phyloP scores from a whole-genome alignment of 1,140 invertebrate genomes.

The Microplitis demolitor region DNA sequence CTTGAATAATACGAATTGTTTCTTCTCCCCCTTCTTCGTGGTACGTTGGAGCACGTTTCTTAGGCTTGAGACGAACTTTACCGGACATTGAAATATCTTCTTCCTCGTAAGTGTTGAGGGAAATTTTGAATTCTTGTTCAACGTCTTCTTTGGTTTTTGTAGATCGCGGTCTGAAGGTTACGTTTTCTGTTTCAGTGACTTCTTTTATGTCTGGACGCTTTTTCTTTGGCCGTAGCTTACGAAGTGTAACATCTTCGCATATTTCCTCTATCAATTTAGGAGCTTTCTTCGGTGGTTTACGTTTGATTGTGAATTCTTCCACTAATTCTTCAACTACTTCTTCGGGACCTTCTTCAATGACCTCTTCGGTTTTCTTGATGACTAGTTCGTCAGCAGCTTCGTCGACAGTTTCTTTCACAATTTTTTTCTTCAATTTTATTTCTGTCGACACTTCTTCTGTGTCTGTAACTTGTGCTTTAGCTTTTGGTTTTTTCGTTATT shows the following conservation, averaged over 20 bases:
- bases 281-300: constrained; percentile 52
- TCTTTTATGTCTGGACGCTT: constrained; percentile 70
- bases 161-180: constrained; percentile 73
- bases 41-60: constrained; percentile 70
- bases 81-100: constrained; percentile 84
- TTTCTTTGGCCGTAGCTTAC: constrained; percentile 70
- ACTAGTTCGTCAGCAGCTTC: constrained; percentile 37
- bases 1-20: constrained; percentile 73
- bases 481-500: constrained; percentile 51
- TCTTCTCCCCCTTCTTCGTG: constrained; percentile 75
- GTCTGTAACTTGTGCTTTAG: constrained; percentile 51
- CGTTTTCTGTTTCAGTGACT: constrained; percentile 73
- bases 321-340: constrained; percentile 39
- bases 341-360: constrained; percentile 24
- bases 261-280: constrained; percentile 70
- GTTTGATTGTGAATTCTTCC: constrained; percentile 60
- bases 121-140: constrained; percentile 85
- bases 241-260: constrained; percentile 73
- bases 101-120: constrained; percentile 81
- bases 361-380: constrained; percentile 24
- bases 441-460: constrained; percentile 43
- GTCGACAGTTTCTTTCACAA: constrained; percentile 37
- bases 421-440: constrained; percentile 35
- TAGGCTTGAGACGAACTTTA: constrained; percentile 77
- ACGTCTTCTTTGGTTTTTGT: constrained; percentile 81